Base-by-base conservation (phyloP, 2,113 vertebrate genomes). In the Symphodus melops region DNA sequence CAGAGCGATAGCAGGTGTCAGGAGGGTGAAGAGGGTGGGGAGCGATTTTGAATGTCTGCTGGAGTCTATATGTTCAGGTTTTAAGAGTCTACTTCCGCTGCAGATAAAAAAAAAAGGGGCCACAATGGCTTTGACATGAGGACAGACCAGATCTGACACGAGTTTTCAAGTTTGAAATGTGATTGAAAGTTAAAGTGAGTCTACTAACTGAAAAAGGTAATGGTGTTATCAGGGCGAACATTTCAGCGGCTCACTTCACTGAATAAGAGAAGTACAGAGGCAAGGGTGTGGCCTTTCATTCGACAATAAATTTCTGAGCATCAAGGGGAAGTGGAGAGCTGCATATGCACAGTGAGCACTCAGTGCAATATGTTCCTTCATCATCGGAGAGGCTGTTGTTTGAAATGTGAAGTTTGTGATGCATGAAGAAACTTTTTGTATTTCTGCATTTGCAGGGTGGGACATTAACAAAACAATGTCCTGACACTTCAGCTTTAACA, bases 231-330 rank as follows among this genome's bases (percentile, higher is more conserved):
- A 17, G 36, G 66, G 39, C 4, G 60, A 65, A 63, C 59, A 44
- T 2, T 72, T 86, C 33, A 74, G 23, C 11, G 33, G 56, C 58
- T 72, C 33, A 19, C 9, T 81, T 67, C 46, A 72, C 42, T 61
- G n/a, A 79, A 84, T 77, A 75, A 37, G 62, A 89, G 77, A 82
- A 88, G 79, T 88, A 17, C 37, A 53, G 41, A 23, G 25, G 23
- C 80, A 89, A 89, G 93, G 94, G 93, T 93, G 93, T 91, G 94
- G 93, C 88, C 79, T 90, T 65, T 70, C 56, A 76, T 85, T 84
- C 56, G 83, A 82, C 89, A 79, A 87, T 83, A 76, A 76, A 77
- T 61, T 61, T 71, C 58, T 79, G 72, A 21, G 33, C 53, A 91
- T 81, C 51, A 48, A 66, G 77, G 81, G 91, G 93, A 92, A 93